phyloP scores from a whole-genome alignment of 2,888 invertebrate genomes.

The Oeneis ivallda region DNA sequence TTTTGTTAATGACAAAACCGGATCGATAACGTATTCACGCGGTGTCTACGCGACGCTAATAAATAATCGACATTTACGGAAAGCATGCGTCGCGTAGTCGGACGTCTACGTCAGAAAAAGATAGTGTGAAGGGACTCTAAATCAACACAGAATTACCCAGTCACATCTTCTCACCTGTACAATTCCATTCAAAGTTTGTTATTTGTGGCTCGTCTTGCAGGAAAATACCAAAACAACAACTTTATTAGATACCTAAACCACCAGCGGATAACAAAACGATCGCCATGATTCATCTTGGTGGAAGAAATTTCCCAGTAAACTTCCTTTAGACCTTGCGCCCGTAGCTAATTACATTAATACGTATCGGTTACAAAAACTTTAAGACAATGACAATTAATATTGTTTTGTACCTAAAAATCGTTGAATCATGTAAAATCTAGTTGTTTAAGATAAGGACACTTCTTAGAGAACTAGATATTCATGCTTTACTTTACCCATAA shows the following conservation, averaged over 20 bases:
- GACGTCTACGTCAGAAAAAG: background rate
- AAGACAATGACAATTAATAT: background rate
- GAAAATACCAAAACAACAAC: slow-evolving; percentile 19
- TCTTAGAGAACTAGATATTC: too few relatives aligned
- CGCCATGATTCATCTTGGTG: slow-evolving; percentile 26
- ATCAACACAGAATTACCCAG: slow-evolving; percentile 2
- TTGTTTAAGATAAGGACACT: too few relatives aligned
- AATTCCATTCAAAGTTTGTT: slow-evolving; percentile 12
- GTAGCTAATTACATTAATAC: slow-evolving; percentile 20
- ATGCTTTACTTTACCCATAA: too few relatives aligned
- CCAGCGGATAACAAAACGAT: background rate
- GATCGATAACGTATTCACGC: too few relatives aligned
- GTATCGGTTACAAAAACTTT: background rate
- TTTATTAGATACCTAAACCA: background rate
- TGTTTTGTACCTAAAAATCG: slow-evolving; percentile 1
- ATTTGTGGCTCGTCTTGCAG: background rate
- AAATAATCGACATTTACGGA: background rate
- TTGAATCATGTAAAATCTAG: background rate
- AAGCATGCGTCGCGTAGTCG: background rate
- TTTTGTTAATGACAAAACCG: too few relatives aligned
- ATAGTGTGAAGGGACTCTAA: too few relatives aligned
- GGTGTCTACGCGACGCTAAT: too few relatives aligned
- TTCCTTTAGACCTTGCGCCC: slow-evolving; percentile 24
- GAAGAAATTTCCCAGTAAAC: slow-evolving; percentile 30
- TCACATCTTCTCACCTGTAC: background rate